phyloP scores from a whole-genome alignment of 2,888 invertebrate genomes.

The Parascotia fuliginaria region DNA sequence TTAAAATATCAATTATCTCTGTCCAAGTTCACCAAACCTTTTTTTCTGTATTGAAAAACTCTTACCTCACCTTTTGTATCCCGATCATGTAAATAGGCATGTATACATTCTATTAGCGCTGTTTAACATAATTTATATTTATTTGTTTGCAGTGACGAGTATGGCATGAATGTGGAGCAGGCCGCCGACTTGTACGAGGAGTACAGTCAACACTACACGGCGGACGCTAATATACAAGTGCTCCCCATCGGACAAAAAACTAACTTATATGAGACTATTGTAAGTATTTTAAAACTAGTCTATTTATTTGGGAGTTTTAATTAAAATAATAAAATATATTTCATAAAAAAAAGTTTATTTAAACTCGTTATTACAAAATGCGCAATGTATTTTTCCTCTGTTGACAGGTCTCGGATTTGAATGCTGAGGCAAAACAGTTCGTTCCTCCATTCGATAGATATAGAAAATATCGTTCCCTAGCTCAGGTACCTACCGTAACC shows the following conservation, averaged over 20 bases:
- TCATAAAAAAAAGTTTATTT: background rate
- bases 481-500: constrained; percentile 57
- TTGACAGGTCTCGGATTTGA: constrained; percentile 63
- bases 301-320: background rate
- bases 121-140: background rate
- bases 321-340: background rate
- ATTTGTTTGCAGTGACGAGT: constrained; percentile 28
- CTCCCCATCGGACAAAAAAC: constrained; percentile 9
- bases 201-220: constrained; percentile 7
- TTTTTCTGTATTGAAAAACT: too few species aligned
- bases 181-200: constrained; percentile 21
- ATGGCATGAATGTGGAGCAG: constrained; percentile 25
- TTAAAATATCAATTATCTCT: too few species aligned
- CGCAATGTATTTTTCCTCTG: constrained; percentile 1
- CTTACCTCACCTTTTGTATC: too few species aligned
- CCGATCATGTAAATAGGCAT: too few species aligned
- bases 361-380: background rate
- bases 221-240: constrained; percentile 8
- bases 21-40: too few species aligned
- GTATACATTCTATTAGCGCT: background rate
- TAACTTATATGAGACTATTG: constrained; percentile 25
- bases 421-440: constrained; percentile 66
- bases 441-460: constrained; percentile 76
- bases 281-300: constrained; percentile 14
- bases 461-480: constrained; percentile 62